Evolutionary conservation across 2,797 vertebrate genomes (phyloP).

Genomic region (Spatula clypeata): DNA sequence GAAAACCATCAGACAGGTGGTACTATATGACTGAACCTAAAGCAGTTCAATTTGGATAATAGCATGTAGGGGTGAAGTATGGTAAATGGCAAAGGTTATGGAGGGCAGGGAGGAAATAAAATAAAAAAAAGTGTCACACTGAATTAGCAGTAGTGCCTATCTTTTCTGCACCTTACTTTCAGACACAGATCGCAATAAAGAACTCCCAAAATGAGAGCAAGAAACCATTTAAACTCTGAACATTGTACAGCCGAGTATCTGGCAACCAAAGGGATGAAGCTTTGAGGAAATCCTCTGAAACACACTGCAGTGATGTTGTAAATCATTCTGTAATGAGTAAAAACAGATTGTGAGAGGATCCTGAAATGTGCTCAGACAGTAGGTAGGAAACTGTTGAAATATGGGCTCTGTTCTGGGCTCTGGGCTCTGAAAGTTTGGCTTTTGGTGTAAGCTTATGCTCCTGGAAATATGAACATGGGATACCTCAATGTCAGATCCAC

Average conservation of each 20-base stretch:
- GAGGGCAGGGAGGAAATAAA: not conserved
- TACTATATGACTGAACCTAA: not conserved
- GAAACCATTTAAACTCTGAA: not conserved
- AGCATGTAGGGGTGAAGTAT: not conserved
- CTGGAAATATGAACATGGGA: not conserved
- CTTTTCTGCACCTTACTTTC: not conserved
- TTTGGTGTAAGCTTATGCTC: not conserved
- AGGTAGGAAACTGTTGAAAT: not conserved
- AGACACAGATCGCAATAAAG: not conserved
- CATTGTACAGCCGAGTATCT: not conserved
- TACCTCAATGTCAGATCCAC: not conserved
- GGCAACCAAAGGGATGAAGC: not conserved
- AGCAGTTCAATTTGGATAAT: not conserved
- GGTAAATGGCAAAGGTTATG: not conserved
- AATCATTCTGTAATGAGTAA: not conserved
- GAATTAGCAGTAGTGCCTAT: not conserved
- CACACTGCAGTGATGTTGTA: not conserved
- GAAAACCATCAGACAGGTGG: not conserved
- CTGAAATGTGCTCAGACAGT: not conserved
- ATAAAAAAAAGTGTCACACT: fast-evolving
- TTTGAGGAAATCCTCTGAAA: not conserved
- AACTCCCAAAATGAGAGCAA: not conserved
- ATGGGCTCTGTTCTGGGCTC: not conserved
- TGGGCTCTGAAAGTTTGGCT: not conserved
- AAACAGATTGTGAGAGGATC: not conserved